Evolutionary conservation across 2,888 invertebrate genomes (phyloP), one percentile per base, ranked within the genome.

Genomic region (Drepana falcataria): DNA sequence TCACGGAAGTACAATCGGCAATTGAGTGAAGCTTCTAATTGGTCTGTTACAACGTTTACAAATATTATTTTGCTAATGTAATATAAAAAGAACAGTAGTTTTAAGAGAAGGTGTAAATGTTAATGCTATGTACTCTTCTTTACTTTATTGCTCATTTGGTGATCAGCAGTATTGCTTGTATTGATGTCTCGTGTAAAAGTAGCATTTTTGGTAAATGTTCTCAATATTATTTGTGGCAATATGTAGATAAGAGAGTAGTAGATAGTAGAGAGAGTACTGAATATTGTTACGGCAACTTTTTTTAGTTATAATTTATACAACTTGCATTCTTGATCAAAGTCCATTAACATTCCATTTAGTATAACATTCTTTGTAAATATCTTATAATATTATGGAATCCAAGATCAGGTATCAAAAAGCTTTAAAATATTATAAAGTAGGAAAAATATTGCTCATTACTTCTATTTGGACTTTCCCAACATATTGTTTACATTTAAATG

Each of bases 331-430:
- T 79, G 71, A 77, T 77, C 72, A 77, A 77, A 84, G 90, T 90
- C 89, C 86, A 90, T 83, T 81, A 80, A 89, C 90, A 90, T 90
- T 90, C 90, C 90, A 88, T 75, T 44, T 44, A 44, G 78, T 84
- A 79, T 85, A 79, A 9, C 80, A 83, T 82, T 51, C 71, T 76
- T 77, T 87, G 85, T 89, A 87, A 70, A 86, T 87, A 87, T 68
- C 67, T 67, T 68, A 69, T 70, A 63, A 66, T 69, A 73, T 65
- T 71, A 73, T 71, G 68, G 75, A 70, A 68, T 69, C 70, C 59
- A 77, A 79, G 74, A 79, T 79, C 81, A 79, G 81, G 77, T 81
- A 81, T 76, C 69, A 69, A 79, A 83, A 80, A 88, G 88, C 87
- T 90, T 90, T 89, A 89, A 87, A 68, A 77, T 75, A 73, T 81